Evolutionary conservation across 1,140 invertebrate genomes (phyloP).

Genomic region (Battus philenor): DNA sequence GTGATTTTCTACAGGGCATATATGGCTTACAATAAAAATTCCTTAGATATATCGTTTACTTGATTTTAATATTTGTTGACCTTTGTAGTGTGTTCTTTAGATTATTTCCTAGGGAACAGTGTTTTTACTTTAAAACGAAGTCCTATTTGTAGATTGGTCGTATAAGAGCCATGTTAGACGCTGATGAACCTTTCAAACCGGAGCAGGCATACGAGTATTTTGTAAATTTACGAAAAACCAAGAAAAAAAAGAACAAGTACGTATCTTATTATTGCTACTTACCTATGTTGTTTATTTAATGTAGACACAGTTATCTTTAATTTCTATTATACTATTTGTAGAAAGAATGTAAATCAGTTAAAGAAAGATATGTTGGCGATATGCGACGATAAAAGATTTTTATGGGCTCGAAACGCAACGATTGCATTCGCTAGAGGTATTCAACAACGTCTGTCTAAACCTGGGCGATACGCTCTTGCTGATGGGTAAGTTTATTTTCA

Average conservation of each 20-base stretch:
- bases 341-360: constrained; percentile 30
- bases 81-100: too few species aligned
- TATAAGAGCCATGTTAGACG: constrained; percentile 53
- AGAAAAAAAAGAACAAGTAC: constrained; percentile 43
- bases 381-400: constrained; percentile 44
- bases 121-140: too few species aligned
- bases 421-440: constrained; percentile 59
- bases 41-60: too few species aligned
- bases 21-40: too few species aligned
- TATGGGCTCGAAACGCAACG: constrained; percentile 58
- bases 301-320: too few species aligned
- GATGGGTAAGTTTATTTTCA: constrained; percentile 36
- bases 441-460: constrained; percentile 47
- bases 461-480: constrained; percentile 43
- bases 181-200: constrained; percentile 64
- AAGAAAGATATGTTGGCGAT: constrained; percentile 46
- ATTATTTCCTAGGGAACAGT: too few species aligned
- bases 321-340: background rate
- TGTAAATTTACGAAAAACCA: constrained; percentile 47
- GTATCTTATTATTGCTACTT: constrained; percentile 8
- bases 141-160: constrained; percentile 48
- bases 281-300: too few species aligned
- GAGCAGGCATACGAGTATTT: constrained; percentile 68
- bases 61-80: too few species aligned
- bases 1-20: too few species aligned